A percentile compares a stretch with the other conserved stretches of the same genome.
These are phyloP conservation scores for Ditylenchus dipsaci DNA, from an alignment of 1,140 invertebrate genomes.

Conservation along the genomic window DNA sequence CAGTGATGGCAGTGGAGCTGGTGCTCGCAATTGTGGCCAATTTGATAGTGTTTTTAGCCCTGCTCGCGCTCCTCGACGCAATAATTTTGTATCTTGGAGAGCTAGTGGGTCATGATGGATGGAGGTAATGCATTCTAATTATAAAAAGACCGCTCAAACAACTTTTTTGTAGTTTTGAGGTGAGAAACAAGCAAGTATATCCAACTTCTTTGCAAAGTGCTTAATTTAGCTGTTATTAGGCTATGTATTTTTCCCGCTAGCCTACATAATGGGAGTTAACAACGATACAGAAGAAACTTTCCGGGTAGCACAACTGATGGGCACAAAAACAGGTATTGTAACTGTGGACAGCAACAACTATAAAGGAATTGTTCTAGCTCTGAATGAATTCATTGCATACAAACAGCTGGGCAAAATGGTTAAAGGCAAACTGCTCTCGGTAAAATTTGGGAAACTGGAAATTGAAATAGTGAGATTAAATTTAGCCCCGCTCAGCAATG, in stretches of 20 bases:
- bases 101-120: constrained; percentile 67
- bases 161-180: constrained; percentile 9
- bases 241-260: constrained; percentile 78
- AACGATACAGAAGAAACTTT: constrained; percentile 69
- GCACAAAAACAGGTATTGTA: constrained; percentile 73
- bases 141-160: not conserved
- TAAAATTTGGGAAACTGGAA: constrained; percentile 58
- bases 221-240: constrained; percentile 62
- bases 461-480: constrained; percentile 25
- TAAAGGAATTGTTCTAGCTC: too few species aligned
- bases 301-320: constrained; percentile 74
- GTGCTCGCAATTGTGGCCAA: constrained; percentile 83
- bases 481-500: not conserved
- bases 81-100: constrained; percentile 74
- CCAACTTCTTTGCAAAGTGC: not conserved
- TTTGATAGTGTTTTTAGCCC: constrained; percentile 81
- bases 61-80: constrained; percentile 76
- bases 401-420: constrained; percentile 70
- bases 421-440: constrained; percentile 63
- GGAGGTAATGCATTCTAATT: constrained; percentile 20
- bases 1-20: constrained; percentile 73
- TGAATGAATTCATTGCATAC: constrained; percentile 89
- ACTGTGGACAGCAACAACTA: too few species aligned
- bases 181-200: not conserved
- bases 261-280: constrained; percentile 75